These are phyloP conservation scores for Phocoena phocoena DNA, from an alignment of 2,113 vertebrate genomes.

Conservation along the genomic window DNA sequence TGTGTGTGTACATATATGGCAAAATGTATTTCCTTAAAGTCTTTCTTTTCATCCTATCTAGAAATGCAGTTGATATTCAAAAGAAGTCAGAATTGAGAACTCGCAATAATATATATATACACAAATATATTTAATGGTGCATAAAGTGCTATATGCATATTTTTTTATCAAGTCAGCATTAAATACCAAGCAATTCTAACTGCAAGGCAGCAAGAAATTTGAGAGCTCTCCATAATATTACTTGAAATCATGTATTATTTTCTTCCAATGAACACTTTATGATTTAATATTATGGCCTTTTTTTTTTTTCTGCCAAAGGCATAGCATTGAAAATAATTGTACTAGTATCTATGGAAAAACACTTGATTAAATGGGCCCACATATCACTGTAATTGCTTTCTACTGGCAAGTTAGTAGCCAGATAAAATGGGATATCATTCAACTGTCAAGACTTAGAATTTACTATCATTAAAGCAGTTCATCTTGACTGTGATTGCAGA, in stretches of 20 bases:
- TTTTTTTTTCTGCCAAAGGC: slow-evolving; percentile 55
- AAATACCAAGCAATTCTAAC: slow-evolving; percentile 63
- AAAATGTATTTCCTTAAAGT: slow-evolving; percentile 36
- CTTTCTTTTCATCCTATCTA: slow-evolving; percentile 32
- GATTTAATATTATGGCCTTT: slow-evolving; percentile 54
- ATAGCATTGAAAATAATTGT: slow-evolving; percentile 69
- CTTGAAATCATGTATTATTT: slow-evolving; percentile 73
- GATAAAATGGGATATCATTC: slow-evolving; percentile 65
- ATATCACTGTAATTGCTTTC: slow-evolving; percentile 60
- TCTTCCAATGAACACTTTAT: slow-evolving; percentile 46
- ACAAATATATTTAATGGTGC: slow-evolving; percentile 52
- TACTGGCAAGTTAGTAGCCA: slow-evolving; percentile 61
- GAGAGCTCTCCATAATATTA: slow-evolving; percentile 57
- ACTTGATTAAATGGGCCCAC: slow-evolving; percentile 57
- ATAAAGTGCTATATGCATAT: slow-evolving; percentile 38
- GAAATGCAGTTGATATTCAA: slow-evolving; percentile 52
- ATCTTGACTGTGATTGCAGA: neutral
- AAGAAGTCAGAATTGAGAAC: slow-evolving; percentile 41
- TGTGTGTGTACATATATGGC: neutral
- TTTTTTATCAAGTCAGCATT: slow-evolving; percentile 67
- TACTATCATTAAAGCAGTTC: neutral
- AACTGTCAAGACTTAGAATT: slow-evolving; percentile 43
- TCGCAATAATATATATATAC: neutral
- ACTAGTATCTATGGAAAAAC: slow-evolving; percentile 60
- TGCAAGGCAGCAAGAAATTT: slow-evolving; percentile 50